Conservation (phyloP, 2,888 invertebrate genomes). For the Calameuta idolon region DNA sequence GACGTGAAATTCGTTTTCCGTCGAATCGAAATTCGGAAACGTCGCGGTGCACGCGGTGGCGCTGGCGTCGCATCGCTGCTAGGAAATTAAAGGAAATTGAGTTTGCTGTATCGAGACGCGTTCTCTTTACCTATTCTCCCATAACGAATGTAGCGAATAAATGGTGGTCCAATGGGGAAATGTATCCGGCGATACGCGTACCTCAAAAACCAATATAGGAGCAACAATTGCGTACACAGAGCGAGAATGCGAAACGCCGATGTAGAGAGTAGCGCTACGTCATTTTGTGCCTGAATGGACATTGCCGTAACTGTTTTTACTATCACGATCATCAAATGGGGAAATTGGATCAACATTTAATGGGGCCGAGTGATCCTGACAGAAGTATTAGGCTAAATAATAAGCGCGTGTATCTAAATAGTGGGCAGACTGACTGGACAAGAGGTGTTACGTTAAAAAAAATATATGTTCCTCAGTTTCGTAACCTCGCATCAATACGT, state of each 20-base stretch:
- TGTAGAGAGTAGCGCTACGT: background rate
- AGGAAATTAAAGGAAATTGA: background rate
- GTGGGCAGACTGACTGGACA: too few relatives aligned
- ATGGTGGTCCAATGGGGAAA: background rate
- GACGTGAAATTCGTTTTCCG: background rate
- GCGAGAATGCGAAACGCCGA: background rate
- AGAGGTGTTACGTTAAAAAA: background rate
- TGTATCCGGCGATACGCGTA: background rate
- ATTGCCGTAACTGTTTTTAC: background rate
- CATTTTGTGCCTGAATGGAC: background rate
- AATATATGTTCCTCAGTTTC: background rate
- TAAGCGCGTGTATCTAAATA: too few relatives aligned
- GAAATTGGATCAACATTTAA: background rate
- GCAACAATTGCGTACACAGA: background rate
- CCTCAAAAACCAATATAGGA: background rate
- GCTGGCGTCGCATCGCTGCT: background rate
- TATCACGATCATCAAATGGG: background rate
- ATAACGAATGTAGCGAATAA: background rate
- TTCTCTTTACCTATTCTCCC: constrained; percentile 3
- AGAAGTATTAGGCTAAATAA: background rate
- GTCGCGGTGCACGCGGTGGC: background rate
- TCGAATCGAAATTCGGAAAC: background rate
- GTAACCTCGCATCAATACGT: background rate
- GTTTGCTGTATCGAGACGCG: background rate
- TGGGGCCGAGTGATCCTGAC: background rate